These are phyloP conservation scores for Drosophila azteca DNA, from an alignment of 1,140 invertebrate genomes.

Conservation along the genomic window DNA sequence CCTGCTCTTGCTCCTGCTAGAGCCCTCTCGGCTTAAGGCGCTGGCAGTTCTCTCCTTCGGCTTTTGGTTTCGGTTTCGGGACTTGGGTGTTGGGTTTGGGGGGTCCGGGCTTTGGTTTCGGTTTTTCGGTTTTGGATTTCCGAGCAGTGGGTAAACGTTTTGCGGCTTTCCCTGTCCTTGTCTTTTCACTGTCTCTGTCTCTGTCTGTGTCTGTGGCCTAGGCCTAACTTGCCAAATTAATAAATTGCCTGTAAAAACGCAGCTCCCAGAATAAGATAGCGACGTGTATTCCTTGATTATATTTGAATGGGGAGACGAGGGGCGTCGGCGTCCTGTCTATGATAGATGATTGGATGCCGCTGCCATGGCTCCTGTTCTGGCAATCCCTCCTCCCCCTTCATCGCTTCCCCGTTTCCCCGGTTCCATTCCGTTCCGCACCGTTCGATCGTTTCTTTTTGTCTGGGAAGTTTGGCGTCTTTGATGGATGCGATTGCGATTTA, in stretches of 20 bases:
- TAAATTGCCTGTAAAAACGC: conserved; percentile 77
- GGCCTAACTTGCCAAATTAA: conserved; percentile 68
- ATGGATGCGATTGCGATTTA: conserved; percentile 51
- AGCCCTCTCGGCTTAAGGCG: conserved; percentile 16
- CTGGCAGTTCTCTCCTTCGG: conserved; percentile 22
- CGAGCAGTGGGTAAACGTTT: conserved; percentile 65
- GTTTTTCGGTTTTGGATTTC: conserved; percentile 23
- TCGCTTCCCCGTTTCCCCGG: no score
- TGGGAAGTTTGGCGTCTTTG: conserved; percentile 27
- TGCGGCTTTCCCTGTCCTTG: conserved; percentile 43
- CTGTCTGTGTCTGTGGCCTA: conserved; percentile 16
- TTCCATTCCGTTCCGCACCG: neutral
- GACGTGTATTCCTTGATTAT: conserved; percentile 64
- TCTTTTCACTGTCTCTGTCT: conserved; percentile 3
- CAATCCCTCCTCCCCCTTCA: neutral
- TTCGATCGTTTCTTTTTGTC: conserved; percentile 4
- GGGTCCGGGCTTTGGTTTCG: conserved; percentile 14
- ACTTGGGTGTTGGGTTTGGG: neutral
- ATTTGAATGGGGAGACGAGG: conserved; percentile 61
- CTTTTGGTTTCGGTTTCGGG: conserved; percentile 34
- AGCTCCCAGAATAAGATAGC: conserved; percentile 41
- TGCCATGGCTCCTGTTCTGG: conserved; percentile 24
- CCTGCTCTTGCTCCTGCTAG: conserved; percentile 2
- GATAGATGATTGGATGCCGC: conserved; percentile 55
- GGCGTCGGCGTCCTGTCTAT: conserved; percentile 18